phyloP scores from a whole-genome alignment of 2,797 vertebrate genomes.

The Tragopan temminckii region DNA sequence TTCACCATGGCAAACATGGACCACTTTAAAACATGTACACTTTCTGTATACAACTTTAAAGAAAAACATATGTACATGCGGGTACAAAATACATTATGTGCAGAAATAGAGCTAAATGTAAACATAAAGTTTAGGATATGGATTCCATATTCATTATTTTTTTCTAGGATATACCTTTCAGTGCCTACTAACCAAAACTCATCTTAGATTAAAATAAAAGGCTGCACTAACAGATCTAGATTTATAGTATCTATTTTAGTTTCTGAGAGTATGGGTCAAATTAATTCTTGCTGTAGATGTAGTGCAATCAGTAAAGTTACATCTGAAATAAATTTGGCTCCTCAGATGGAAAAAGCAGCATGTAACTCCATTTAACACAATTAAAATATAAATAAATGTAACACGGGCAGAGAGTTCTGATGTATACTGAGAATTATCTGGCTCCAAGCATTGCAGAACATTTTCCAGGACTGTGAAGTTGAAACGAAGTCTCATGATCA shows the following conservation, averaged over 20 bases:
- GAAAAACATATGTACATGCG: background rate
- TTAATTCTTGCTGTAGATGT: constrained; percentile 17
- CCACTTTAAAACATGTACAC: background rate
- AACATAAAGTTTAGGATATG: background rate
- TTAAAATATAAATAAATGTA: constrained; percentile 53
- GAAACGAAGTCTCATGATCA: background rate
- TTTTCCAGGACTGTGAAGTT: constrained; percentile 24
- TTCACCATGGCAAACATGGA: background rate
- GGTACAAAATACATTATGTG: background rate
- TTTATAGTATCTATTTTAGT: background rate
- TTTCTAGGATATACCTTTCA: background rate
- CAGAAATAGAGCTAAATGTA: background rate
- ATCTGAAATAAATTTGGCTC: constrained; percentile 58
- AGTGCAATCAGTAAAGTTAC: constrained; percentile 42
- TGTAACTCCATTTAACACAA: background rate
- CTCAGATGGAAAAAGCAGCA: constrained; percentile 19
- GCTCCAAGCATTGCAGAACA: constrained; percentile 11
- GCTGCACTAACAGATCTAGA: background rate
- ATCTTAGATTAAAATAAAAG: constrained; percentile 18
- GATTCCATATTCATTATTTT: background rate
- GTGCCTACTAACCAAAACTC: background rate
- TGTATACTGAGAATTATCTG: constrained; percentile 32
- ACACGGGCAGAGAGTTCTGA: constrained; percentile 2
- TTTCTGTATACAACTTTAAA: background rate
- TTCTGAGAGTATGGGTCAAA: constrained; percentile 15